Conservation (phyloP, 1,140 invertebrate genomes). For the Lasioglossum baleicum region DNA sequence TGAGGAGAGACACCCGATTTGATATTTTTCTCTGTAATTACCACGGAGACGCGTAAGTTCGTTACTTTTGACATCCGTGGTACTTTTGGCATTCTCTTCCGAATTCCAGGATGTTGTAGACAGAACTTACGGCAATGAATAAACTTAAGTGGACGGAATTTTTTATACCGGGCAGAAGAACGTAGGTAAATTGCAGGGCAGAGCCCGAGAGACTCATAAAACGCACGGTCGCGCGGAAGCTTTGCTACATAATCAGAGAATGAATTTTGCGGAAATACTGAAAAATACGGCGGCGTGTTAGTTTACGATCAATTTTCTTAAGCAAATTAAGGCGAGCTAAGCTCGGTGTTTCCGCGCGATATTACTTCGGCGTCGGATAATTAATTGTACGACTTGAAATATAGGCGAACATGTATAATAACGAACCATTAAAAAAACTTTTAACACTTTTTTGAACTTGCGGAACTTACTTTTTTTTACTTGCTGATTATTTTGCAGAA, state of each 20-base stretch:
- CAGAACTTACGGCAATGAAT: not conserved
- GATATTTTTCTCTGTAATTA: too few relatives aligned
- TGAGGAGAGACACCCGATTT: too few relatives aligned
- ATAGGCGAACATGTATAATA: too few relatives aligned
- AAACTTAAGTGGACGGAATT: constrained; percentile 9
- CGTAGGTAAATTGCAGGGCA: constrained; percentile 27
- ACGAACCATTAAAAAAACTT: too few relatives aligned
- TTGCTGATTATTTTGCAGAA: too few relatives aligned
- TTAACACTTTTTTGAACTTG: too few relatives aligned
- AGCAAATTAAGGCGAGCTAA: not conserved
- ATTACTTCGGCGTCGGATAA: too few relatives aligned
- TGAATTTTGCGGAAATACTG: constrained; percentile 30
- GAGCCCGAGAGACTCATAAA: constrained; percentile 19
- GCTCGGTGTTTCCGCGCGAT: too few relatives aligned
- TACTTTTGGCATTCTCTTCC: not conserved
- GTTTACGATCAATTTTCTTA: constrained; percentile 5
- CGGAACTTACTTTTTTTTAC: too few relatives aligned
- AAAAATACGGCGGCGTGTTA: not conserved
- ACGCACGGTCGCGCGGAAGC: constrained; percentile 18
- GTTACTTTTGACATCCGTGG: too few relatives aligned
- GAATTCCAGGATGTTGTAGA: not conserved
- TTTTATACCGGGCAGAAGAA: constrained; percentile 10
- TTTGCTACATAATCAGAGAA: constrained; percentile 9
- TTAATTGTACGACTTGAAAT: not conserved
- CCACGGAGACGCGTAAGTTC: too few relatives aligned